Conservation (phyloP, 2,113 vertebrate species). For the Donacobius atricapilla region DNA sequence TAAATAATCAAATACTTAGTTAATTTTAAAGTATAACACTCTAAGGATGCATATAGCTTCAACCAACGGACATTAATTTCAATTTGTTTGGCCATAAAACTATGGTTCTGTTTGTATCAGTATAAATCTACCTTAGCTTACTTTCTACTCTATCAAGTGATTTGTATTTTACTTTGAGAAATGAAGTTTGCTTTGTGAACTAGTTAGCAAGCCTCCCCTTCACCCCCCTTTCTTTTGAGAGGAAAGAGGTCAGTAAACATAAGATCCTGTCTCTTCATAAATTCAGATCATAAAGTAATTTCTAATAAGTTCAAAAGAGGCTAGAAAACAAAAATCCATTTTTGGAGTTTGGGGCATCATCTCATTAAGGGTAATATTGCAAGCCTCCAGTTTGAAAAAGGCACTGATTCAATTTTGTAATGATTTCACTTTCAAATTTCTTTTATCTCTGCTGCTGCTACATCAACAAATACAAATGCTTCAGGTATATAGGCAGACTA, state of each 20-base stretch:
- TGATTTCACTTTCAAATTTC: slow-evolving; percentile 78
- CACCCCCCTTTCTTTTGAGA: neutral
- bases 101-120: neutral
- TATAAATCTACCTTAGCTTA: neutral
- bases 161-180: neutral
- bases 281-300: slow-evolving; percentile 48
- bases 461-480: slow-evolving; percentile 74
- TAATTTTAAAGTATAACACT: slow-evolving; percentile 3
- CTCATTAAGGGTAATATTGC: slow-evolving; percentile 72
- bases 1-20: slow-evolving; percentile 11
- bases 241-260: slow-evolving; percentile 41
- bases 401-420: slow-evolving; percentile 69
- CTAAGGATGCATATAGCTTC: neutral
- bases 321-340: slow-evolving; percentile 61
- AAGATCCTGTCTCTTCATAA: neutral
- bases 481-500: slow-evolving; percentile 73
- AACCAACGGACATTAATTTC: neutral
- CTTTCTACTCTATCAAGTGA: neutral
- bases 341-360: slow-evolving; percentile 62
- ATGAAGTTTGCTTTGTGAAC: neutral
- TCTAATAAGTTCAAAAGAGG: slow-evolving; percentile 70
- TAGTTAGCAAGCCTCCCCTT: neutral
- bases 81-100: neutral
- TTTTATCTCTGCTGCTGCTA: slow-evolving; percentile 76
- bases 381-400: slow-evolving; percentile 61